Conservation (phyloP, 2,113 vertebrate genomes). For the Rhynchomys soricoides region DNA sequence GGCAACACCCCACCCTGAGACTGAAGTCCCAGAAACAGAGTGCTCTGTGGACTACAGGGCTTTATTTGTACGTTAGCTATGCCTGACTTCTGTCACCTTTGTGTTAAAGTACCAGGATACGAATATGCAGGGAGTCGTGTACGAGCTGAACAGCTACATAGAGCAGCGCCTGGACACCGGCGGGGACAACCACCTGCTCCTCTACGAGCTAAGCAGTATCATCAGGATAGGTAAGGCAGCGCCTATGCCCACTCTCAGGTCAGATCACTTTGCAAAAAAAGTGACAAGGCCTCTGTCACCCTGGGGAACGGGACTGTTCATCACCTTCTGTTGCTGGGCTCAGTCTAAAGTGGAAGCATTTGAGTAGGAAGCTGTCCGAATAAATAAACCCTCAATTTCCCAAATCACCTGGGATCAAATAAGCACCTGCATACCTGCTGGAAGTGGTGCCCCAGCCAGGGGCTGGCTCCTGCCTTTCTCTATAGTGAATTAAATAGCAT, state of each 20-base stretch:
- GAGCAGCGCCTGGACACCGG: conserved; percentile 95
- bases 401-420: background rate
- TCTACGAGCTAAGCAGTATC: conserved; percentile 97
- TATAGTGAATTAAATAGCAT: background rate
- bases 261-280: background rate
- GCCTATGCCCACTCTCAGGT: no score
- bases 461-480: background rate
- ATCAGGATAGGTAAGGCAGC: conserved; percentile 93
- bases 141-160: conserved; percentile 97
- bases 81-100: conserved; percentile 72
- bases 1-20: background rate
- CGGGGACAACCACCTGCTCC: conserved; percentile 96
- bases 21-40: background rate
- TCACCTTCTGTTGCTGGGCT: background rate
- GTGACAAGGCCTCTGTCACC: no score
- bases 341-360: background rate
- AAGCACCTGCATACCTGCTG: background rate
- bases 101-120: conserved; percentile 95
- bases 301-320: background rate
- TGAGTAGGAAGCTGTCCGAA: background rate
- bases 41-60: background rate
- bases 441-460: background rate
- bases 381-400: background rate
- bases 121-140: conserved; percentile 98
- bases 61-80: conserved; percentile 43